Conservation (phyloP, 2,888 invertebrate genomes). For the Synergus gifuensis region DNA sequence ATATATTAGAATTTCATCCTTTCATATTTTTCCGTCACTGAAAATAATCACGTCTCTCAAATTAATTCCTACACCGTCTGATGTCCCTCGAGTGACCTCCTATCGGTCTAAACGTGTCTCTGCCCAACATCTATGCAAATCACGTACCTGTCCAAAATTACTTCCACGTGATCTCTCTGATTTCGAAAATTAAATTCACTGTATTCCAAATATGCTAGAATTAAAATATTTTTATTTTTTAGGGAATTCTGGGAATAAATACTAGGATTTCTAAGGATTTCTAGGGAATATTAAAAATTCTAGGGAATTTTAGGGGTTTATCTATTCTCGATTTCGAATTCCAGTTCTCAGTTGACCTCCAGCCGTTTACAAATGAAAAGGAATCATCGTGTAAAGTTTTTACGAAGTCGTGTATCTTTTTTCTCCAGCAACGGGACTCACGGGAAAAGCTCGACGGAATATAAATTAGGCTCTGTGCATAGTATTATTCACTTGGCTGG, state of each 20-base stretch:
- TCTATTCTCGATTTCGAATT: background rate
- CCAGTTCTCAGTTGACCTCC: constrained; percentile 2
- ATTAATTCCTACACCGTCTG: constrained; percentile 42
- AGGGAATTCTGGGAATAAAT: too few relatives aligned
- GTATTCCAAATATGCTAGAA: too few relatives aligned
- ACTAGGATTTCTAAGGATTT: too few relatives aligned
- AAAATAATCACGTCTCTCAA: background rate
- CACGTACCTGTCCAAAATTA: constrained; percentile 55
- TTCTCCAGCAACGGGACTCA: constrained; percentile 30
- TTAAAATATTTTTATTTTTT: too few relatives aligned
- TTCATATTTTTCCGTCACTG: background rate
- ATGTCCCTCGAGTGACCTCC: constrained; percentile 35
- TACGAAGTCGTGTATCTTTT: constrained; percentile 49
- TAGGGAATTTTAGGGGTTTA: background rate
- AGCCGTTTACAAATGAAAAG: background rate
- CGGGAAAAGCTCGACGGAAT: constrained; percentile 37
- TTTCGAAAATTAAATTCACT: background rate
- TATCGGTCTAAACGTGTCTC: background rate
- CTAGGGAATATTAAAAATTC: too few relatives aligned
- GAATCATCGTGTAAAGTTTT: constrained; percentile 45
- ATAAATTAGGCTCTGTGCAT: constrained; percentile 37
- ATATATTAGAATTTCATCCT: background rate
- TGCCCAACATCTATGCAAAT: constrained; percentile 53
- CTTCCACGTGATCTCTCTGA: constrained; percentile 46
- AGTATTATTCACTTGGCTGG: constrained; percentile 9